A percentile compares a stretch with the other conserved stretches of the same genome.
Conservation (phyloP, 30 jellyfish, hydroid and myxozoan genomes). For the Hydra vulgaris region DNA sequence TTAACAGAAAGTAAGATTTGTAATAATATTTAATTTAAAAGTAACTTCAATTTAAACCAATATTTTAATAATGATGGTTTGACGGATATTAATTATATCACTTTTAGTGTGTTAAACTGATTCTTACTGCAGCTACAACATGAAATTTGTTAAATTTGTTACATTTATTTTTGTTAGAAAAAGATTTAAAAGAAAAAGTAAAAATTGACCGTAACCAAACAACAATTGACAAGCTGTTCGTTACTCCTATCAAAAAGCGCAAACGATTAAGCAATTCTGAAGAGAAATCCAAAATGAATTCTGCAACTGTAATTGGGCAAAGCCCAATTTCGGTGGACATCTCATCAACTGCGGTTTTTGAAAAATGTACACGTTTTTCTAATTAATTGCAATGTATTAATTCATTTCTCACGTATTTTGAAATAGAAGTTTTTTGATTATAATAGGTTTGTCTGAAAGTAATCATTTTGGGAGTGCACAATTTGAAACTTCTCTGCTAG, state of each 20-base stretch:
- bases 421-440: neutral
- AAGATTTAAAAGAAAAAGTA: slow-evolving; percentile 32
- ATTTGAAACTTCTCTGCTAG: neutral
- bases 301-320: neutral
- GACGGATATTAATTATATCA: no score
- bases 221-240: slow-evolving; percentile 45
- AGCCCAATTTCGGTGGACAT: neutral
- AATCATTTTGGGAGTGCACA: neutral
- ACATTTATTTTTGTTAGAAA: neutral
- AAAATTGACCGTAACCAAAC: slow-evolving; percentile 41
- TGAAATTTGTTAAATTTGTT: neutral
- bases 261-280: slow-evolving; percentile 27
- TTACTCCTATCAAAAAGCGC: slow-evolving; percentile 69
- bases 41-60: neutral
- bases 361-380: neutral
- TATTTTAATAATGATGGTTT: no score
- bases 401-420: neutral
- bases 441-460: neutral
- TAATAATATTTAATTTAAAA: neutral
- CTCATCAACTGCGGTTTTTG: neutral
- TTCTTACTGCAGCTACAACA: no score
- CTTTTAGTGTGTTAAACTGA: no score
- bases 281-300: neutral
- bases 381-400: neutral
- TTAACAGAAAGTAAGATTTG: neutral